Evolutionary conservation across 2,113 vertebrate genomes (phyloP).

Genomic region (Sitta europaea): DNA sequence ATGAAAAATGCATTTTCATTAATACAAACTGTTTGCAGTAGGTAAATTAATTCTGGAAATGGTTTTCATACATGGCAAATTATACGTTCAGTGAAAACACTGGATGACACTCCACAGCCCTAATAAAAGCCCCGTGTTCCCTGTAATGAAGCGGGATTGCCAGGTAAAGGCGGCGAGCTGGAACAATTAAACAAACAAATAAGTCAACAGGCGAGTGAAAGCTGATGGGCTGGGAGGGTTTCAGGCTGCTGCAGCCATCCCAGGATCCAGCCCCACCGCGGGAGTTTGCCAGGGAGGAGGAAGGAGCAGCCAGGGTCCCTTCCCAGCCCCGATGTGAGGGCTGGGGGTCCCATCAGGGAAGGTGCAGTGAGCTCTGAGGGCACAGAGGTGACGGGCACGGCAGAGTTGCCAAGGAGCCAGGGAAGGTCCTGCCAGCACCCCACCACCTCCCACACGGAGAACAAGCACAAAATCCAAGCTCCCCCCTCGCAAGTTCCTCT

Average conservation of each 20-base stretch:
- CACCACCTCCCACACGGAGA: rapidly evolving
- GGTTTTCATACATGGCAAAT: slow-evolving; percentile 67
- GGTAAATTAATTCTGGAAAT: slow-evolving; percentile 74
- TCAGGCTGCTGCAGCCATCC: background rate
- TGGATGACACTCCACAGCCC: background rate
- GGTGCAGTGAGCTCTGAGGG: rapidly evolving
- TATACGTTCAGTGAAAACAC: slow-evolving; percentile 3
- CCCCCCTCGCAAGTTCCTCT: background rate
- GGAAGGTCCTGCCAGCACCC: background rate
- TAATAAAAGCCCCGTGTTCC: background rate
- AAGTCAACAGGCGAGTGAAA: background rate
- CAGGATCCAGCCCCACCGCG: rapidly evolving
- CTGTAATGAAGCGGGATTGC: background rate
- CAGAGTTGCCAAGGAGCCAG: background rate
- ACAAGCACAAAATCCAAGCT: rapidly evolving
- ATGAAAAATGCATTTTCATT: slow-evolving; percentile 68
- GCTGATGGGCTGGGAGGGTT: background rate
- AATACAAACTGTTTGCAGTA: slow-evolving; percentile 74
- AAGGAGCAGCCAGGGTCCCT: background rate
- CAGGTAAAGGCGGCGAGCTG: background rate
- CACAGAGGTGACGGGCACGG: rapidly evolving
- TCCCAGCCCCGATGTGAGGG: rapidly evolving
- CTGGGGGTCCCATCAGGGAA: rapidly evolving
- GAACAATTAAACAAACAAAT: background rate
- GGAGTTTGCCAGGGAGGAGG: background rate